These are phyloP conservation scores for Cheirogaleus medius DNA, from an alignment of 2,113 vertebrate species.

Conservation along the genomic window DNA sequence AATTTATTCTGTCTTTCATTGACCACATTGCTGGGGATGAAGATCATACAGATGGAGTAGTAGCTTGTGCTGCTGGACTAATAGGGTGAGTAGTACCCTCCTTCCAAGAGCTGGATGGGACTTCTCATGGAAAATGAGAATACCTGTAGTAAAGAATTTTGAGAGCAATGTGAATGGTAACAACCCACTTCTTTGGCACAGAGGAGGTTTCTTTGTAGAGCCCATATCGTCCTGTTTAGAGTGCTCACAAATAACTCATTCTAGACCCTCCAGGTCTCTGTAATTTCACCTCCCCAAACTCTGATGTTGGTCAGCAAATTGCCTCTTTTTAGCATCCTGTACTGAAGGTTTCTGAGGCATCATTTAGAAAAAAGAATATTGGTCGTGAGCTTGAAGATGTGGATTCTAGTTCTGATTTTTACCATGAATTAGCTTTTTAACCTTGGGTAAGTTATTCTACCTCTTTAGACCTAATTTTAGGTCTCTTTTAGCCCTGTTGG, in stretches of 20 bases:
- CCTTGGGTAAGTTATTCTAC: not conserved
- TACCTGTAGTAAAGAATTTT: not conserved
- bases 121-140: not conserved
- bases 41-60: constrained; percentile 96
- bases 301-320: not conserved
- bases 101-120: not conserved
- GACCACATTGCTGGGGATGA: constrained; percentile 98
- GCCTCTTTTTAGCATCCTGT: not conserved
- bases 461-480: not conserved
- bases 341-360: not conserved
- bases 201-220: not conserved
- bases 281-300: not conserved
- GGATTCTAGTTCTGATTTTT: not conserved
- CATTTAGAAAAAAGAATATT: not conserved
- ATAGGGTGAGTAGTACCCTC: constrained; percentile 89
- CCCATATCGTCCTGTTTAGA: not conserved
- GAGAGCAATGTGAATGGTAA: not conserved
- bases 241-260: not conserved
- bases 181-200: not conserved
- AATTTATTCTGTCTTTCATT: constrained; percentile 99
- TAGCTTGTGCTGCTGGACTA: constrained; percentile 95
- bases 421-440: not conserved
- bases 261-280: not conserved
- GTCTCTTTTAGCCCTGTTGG: not conserved
- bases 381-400: not conserved